Percentiles rank a stretch among this genome's conserved stretches.
phyloP scores from a whole-genome alignment of 2,888 invertebrate genomes.

The Pomacea canaliculata region DNA sequence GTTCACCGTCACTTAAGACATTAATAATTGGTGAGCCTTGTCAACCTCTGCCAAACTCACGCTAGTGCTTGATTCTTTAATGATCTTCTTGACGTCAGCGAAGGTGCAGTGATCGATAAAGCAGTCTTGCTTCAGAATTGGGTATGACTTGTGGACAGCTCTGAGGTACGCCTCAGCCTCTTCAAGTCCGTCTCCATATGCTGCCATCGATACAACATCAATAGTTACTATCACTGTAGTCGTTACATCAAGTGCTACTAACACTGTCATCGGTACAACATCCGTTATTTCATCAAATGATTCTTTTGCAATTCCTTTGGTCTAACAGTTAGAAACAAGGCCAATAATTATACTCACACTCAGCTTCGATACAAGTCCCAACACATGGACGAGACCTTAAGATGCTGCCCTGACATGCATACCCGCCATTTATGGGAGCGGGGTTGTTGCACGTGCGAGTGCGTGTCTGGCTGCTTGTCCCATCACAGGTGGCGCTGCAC shows the following conservation, averaged over 20 bases:
- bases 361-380: constrained; percentile 21
- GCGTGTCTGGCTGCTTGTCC: constrained; percentile 28
- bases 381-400: constrained; percentile 18
- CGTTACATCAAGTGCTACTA: no score
- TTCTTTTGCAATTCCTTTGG: no score
- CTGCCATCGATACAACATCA: background rate
- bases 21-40: no score
- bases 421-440: constrained; percentile 32
- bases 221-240: no score
- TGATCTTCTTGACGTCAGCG: constrained; percentile 22
- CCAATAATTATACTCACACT: no score
- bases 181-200: background rate
- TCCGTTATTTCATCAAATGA: no score
- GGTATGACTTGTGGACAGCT: constrained; percentile 33
- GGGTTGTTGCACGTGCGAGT: constrained; percentile 41
- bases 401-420: constrained; percentile 25
- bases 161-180: constrained; percentile 33
- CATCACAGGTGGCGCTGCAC: constrained; percentile 38
- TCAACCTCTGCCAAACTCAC: background rate
- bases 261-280: no score
- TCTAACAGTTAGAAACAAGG: no score
- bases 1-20: no score
- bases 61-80: constrained; percentile 23
- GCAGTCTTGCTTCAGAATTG: constrained; percentile 30
- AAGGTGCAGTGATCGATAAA: constrained; percentile 35